Conservation (phyloP, 1,140 invertebrate genomes). For the Brachionus rotundiformis region DNA sequence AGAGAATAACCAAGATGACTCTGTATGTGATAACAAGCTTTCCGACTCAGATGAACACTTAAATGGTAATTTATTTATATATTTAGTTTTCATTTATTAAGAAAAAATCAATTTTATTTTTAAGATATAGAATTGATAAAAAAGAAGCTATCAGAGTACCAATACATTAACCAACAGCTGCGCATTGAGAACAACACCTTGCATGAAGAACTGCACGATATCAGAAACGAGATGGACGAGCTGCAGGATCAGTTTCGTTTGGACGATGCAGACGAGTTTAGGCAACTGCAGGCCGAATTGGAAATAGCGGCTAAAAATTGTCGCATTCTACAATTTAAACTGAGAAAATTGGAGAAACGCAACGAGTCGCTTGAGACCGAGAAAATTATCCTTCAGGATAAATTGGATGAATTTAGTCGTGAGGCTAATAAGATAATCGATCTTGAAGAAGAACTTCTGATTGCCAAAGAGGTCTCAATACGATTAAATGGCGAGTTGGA, state of each 20-base stretch:
- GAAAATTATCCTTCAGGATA: conserved; percentile 58
- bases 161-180: conserved; percentile 35
- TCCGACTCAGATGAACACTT: background rate
- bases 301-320: conserved; percentile 83
- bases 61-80: background rate
- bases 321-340: conserved; percentile 93
- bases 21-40: background rate
- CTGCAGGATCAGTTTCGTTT: conserved; percentile 93
- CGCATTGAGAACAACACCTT: conserved; percentile 33
- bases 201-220: conserved; percentile 50
- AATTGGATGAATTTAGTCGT: conserved; percentile 46
- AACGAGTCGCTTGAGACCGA: conserved; percentile 84
- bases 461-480: conserved; percentile 52
- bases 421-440: conserved; percentile 34
- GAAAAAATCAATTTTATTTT: background rate
- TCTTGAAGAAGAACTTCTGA: conserved; percentile 52
- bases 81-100: no score
- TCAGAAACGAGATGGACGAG: conserved; percentile 86
- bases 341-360: conserved; percentile 89
- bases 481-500: conserved; percentile 48
- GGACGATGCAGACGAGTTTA: conserved; percentile 94
- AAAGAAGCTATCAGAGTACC: conserved; percentile 7
- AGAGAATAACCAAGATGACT: background rate
- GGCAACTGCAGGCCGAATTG: conserved; percentile 68
- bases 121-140: conserved; percentile 1